Percentiles rank a stretch among this genome's conserved stretches.
Evolutionary conservation across 35 echinoderm and acorn worm genomes (phyloP).

Genomic region (Diadema setosum): DNA sequence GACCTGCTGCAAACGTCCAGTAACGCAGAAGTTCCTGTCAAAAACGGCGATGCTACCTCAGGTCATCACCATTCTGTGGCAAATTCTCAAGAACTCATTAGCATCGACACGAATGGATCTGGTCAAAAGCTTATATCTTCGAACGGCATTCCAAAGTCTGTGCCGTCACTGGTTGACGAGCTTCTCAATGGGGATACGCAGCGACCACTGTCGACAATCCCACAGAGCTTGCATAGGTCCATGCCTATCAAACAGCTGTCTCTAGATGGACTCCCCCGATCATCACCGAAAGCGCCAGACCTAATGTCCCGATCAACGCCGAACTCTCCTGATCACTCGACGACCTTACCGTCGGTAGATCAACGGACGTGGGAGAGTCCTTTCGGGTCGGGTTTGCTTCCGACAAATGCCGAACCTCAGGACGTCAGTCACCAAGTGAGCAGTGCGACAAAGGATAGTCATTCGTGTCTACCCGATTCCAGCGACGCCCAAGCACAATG

Average conservation of each 20-base stretch:
- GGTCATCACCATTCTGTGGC: background rate
- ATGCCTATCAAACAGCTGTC: constrained; percentile 5
- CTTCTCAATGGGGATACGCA: background rate
- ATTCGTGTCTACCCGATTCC: background rate
- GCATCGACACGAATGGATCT: background rate
- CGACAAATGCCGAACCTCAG: background rate
- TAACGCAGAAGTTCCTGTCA: background rate
- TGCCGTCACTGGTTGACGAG: background rate
- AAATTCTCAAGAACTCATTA: background rate
- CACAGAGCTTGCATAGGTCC: background rate
- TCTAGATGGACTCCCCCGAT: background rate
- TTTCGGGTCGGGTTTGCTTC: background rate
- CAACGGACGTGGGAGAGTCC: background rate
- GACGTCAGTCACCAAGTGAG: background rate
- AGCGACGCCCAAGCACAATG: background rate
- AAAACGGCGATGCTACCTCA: background rate
- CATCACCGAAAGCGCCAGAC: background rate
- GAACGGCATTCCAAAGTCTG: constrained; percentile 1
- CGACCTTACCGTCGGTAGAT: background rate
- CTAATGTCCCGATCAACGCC: constrained; percentile 10
- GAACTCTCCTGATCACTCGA: constrained; percentile 10
- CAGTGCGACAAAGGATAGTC: background rate
- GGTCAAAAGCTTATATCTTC: background rate
- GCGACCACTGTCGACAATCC: background rate
- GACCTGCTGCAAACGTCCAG: background rate